Base-by-base conservation (phyloP, 2,113 vertebrate species). In the Rhinichthys klamathensis region DNA sequence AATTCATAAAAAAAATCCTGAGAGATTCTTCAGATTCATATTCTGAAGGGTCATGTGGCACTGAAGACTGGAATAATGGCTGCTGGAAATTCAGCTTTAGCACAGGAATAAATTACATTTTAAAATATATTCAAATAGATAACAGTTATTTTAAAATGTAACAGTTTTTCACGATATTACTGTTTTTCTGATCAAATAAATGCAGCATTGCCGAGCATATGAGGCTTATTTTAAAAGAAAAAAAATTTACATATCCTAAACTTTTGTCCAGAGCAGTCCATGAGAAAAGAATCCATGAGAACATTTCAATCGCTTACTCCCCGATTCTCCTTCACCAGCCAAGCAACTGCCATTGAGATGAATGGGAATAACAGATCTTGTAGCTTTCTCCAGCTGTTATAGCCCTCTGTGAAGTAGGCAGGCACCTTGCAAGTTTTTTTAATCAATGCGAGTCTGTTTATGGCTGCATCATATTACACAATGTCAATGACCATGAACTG, bases 401-500 rank as follows among this genome's bases (percentile, higher is more conserved):
- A 76, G 25, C 18, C 25, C 44, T 7, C n/a, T 9, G 51, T 30
- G 44, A 73, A 73, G 6, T 51, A 51, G 13, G 8, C 9, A 10
- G 25, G 46, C 73, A 76, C 1, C 16, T 16, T 3, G 23, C 74
- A 35, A 56, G 16, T 10, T 41, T 41, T 54, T 75, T 15, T 25
- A 8, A 27, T 27, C n/a, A 49, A 32, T 69, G 32, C 32, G 23
- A 69, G 51, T 44, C 9, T 65, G 60, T 49, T 77, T 67, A 77
- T 80, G 25, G 54, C 35, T 87, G 69, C 84, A 76, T 74, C 79
- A 23, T 70, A 56, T 54, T 73, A 25, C 74, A 30, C 25, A 49
- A 80, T 54, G 70, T 58, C 21, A 73, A 82, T 60, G 76, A 10
- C 6, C 3, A 74, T 54, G 6, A 65, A 46, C 61, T 9, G 11